These are phyloP conservation scores for Agrotis puta DNA, from an alignment of 2,888 invertebrate species.

Conservation along the genomic window DNA sequence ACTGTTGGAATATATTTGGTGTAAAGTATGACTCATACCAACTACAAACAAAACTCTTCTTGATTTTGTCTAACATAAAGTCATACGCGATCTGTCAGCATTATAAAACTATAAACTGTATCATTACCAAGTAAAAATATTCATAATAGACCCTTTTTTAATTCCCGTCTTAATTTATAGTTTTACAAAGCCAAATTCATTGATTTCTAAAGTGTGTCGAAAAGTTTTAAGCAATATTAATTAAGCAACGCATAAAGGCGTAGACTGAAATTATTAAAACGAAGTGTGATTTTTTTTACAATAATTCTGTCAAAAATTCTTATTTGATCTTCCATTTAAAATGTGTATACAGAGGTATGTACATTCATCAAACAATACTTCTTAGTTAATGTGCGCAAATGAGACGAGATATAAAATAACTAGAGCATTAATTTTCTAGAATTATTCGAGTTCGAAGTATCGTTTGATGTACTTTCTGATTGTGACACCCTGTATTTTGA, in stretches of 20 bases:
- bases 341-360: slow-evolving; percentile 67
- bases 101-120: slow-evolving; percentile 57
- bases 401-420: slow-evolving; percentile 50
- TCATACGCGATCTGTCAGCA: slow-evolving; percentile 40
- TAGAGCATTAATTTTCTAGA: slow-evolving; percentile 45
- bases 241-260: slow-evolving; percentile 51
- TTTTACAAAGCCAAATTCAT: slow-evolving; percentile 51
- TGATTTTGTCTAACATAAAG: slow-evolving; percentile 51
- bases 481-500: slow-evolving; percentile 84
- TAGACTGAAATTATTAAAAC: slow-evolving; percentile 39
- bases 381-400: slow-evolving; percentile 53
- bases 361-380: slow-evolving; percentile 72
- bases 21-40: slow-evolving; percentile 53
- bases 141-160: neutral
- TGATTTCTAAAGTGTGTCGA: slow-evolving; percentile 56
- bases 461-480: slow-evolving; percentile 76
- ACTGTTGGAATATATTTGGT: slow-evolving; percentile 64
- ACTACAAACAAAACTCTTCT: slow-evolving; percentile 55
- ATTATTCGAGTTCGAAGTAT: slow-evolving; percentile 71
- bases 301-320: slow-evolving; percentile 59
- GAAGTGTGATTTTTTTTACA: slow-evolving; percentile 43
- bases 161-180: slow-evolving; percentile 35
- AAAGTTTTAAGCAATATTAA: slow-evolving; percentile 51
- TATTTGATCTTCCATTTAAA: slow-evolving; percentile 62
- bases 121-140: slow-evolving; percentile 20